Evolutionary conservation across 2,113 vertebrate genomes (phyloP).

Genomic region (Platichthys flesus): DNA sequence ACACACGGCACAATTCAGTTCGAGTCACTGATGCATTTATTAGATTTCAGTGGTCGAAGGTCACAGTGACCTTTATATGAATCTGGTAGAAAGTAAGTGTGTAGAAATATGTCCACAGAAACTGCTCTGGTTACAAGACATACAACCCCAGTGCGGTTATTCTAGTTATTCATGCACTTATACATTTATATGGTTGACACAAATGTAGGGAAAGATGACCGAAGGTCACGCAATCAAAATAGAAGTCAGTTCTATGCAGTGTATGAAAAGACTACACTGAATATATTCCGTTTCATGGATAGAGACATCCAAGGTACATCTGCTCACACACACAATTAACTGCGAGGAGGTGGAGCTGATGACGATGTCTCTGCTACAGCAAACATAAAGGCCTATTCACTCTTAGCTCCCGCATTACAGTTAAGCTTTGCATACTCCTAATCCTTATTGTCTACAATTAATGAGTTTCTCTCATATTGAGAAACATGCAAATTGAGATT

Average conservation of each 20-base stretch:
- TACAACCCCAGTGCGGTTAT: too few species aligned
- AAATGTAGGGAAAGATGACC: not conserved
- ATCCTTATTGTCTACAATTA: constrained; percentile 82
- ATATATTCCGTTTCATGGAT: constrained; percentile 32
- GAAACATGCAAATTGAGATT: constrained; percentile 81
- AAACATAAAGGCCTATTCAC: constrained; percentile 68
- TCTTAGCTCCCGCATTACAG: constrained; percentile 72
- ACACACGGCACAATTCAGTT: too few species aligned
- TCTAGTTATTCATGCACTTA: constrained; percentile 1
- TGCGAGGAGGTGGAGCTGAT: constrained; percentile 60
- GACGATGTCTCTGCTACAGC: constrained; percentile 56
- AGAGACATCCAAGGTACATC: constrained; percentile 48
- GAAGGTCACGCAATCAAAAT: constrained; percentile 22
- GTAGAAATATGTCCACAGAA: too few species aligned
- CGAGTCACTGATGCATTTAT: too few species aligned
- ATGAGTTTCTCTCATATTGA: constrained; percentile 79
- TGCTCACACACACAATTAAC: constrained; percentile 52
- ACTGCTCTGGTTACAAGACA: too few species aligned
- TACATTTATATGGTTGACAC: not conserved
- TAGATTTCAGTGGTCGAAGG: too few species aligned
- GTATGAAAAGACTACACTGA: constrained; percentile 7
- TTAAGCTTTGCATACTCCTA: constrained; percentile 73
- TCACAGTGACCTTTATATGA: too few species aligned
- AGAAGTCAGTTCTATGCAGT: constrained; percentile 17
- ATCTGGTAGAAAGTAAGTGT: too few species aligned